These are phyloP conservation scores for Coenobita brevimanus DNA, from an alignment of 1,140 invertebrate genomes.

Conservation along the genomic window DNA sequence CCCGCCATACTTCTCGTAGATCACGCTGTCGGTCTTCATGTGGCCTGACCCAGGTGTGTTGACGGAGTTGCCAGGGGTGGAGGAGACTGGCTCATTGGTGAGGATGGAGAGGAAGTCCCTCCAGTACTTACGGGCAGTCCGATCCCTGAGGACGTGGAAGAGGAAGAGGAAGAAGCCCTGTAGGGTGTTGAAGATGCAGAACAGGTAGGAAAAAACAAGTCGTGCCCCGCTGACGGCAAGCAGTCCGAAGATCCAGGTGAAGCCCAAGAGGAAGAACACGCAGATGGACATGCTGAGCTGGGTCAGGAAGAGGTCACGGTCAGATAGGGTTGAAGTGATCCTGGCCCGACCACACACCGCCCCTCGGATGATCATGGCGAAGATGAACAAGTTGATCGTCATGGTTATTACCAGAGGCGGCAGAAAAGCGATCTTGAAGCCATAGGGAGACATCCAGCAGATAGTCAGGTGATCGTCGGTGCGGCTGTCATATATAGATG, in stretches of 20 bases:
- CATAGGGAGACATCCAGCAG: conserved; percentile 74
- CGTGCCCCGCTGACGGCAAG: conserved; percentile 62
- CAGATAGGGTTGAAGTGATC: conserved; percentile 73
- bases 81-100: conserved; percentile 32
- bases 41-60: conserved; percentile 9
- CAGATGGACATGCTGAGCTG: conserved; percentile 74
- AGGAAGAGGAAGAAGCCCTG: conserved; percentile 71
- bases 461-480: conserved; percentile 24
- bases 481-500: conserved; percentile 60
- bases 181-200: conserved; percentile 70
- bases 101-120: conserved; percentile 64
- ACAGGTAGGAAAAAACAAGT: conserved; percentile 69
- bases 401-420: conserved; percentile 73
- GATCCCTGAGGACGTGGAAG: conserved; percentile 71
- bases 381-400: conserved; percentile 73
- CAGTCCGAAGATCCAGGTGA: conserved; percentile 71
- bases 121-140: conserved; percentile 66
- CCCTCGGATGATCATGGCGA: conserved; percentile 73
- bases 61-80: conserved; percentile 39
- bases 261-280: conserved; percentile 73
- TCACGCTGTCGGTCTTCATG: neutral
- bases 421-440: conserved; percentile 74
- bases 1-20: conserved; percentile 45
- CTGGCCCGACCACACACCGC: conserved; percentile 73
- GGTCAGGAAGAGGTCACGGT: conserved; percentile 72